Base-by-base conservation (phyloP, 2,797 vertebrate genomes). In the Cichlasoma orientale region DNA sequence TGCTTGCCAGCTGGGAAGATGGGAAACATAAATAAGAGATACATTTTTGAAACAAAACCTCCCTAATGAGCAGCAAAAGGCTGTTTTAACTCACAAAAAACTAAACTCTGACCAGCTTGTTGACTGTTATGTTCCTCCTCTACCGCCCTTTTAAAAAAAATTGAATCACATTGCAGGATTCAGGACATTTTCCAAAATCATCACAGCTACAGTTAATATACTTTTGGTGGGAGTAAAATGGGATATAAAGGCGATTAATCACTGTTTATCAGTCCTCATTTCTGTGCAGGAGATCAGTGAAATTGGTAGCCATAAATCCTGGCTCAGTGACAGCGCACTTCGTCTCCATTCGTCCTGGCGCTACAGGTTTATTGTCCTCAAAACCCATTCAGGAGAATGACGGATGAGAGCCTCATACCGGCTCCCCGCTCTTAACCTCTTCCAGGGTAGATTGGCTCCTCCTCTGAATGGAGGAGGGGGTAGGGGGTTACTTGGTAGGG, bases 331-430 rank as follows among this genome's bases (percentile, higher is more conserved):
- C 95, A 95, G 94, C 91, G 75, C 93, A 95, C 95, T 95, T 92
- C 91, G 94, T 96, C 95, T 95, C 95, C 95, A 96, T 96, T 96
- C 95, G 93, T 95, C 95, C 94, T 92, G 92, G 94, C 91, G 94
- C 96, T 95, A 96, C 95, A 95, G 95, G 94, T 96, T 96, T 95
- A 96, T 96, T 96, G 95, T 95, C 95, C 95, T 96, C 95, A 96
- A 96, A 96, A 95, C 95, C 95, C 93, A 95, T 95, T 95, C 95
- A 95, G 93, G 94, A 95, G 94, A 95, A 95, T 96, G 95, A 96
- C 95, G 92, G 95, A 96, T 96, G 95, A 94, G 87, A 86, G 90
- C 84, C 85, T 86, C 85, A 77, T 53, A 79, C 89, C 72, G 81
- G 84, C 91, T 92, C 84, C 85, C 72, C 74, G 76, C 89, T 92